phyloP scores from a whole-genome alignment of 2,888 invertebrate species.

The Bruchidius siliquastri region DNA sequence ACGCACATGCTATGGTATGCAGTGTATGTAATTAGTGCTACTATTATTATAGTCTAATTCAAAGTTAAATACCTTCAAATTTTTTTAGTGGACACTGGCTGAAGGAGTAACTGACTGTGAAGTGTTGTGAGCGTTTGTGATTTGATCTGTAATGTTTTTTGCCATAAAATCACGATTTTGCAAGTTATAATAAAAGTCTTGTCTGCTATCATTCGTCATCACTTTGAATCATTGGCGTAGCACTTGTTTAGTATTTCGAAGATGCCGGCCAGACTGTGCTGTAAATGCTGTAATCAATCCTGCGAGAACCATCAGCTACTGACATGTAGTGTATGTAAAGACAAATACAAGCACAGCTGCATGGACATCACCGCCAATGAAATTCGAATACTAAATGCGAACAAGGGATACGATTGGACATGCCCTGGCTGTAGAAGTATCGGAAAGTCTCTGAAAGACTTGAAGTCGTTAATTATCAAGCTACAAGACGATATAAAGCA shows the following conservation, averaged over 20 bases:
- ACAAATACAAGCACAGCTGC: constrained; percentile 5
- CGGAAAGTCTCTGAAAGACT: constrained; percentile 7
- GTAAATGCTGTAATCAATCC: constrained; percentile 8
- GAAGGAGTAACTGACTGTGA: too few species aligned
- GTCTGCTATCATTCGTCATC: too few species aligned
- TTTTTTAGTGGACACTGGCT: too few species aligned
- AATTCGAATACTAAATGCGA: constrained; percentile 6
- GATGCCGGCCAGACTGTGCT: constrained; percentile 2
- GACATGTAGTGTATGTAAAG: constrained; percentile 7
- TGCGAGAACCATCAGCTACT: constrained; percentile 1
- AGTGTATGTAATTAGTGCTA: too few species aligned
- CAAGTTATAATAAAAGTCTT: not conserved
- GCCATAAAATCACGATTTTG: constrained; percentile 19
- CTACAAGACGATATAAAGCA: constrained; percentile 8
- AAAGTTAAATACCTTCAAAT: too few species aligned
- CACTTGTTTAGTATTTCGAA: not conserved
- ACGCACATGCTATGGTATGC: too few species aligned
- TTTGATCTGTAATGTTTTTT: too few species aligned
- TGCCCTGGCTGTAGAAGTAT: constrained; percentile 6
- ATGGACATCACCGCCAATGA: constrained; percentile 5
- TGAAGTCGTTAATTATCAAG: constrained; percentile 4
- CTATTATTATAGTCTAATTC: too few species aligned
- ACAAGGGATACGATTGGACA: constrained; percentile 11
- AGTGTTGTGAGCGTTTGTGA: too few species aligned
- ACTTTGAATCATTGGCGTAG: not conserved